Evolutionary conservation across 2,797 vertebrate species (phyloP).

Genomic region (Sebastes glaucus): DNA sequence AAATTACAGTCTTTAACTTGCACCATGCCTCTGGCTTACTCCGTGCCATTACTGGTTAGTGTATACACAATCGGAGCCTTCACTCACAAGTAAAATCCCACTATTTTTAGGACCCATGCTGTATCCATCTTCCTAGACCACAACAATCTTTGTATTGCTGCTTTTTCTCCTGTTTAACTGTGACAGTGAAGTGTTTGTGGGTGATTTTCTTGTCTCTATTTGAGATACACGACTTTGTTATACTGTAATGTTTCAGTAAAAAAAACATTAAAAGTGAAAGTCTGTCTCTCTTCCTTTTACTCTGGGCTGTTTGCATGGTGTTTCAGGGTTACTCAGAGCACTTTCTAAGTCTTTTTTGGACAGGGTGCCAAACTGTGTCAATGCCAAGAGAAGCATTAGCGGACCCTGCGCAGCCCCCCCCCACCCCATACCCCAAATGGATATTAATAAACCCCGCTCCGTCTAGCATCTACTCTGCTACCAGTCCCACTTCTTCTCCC

Average conservation of each 20-base stretch:
- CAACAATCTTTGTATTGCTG: neutral
- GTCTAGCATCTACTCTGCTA: constrained; percentile 56
- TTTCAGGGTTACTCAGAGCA: constrained; percentile 65
- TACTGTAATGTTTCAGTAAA: constrained; percentile 14
- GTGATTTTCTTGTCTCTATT: constrained; percentile 15
- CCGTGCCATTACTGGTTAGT: constrained; percentile 31
- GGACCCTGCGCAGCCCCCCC: constrained; percentile 39
- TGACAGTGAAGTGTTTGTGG: constrained; percentile 4
- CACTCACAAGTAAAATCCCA: constrained; percentile 17
- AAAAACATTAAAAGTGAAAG: constrained; percentile 26
- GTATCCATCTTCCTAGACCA: neutral
- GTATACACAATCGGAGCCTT: constrained; percentile 31
- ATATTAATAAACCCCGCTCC: constrained; percentile 77
- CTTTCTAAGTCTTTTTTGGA: constrained; percentile 68
- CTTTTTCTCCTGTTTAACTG: neutral
- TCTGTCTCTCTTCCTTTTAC: constrained; percentile 17
- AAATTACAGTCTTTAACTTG: constrained; percentile 71
- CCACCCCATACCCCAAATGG: constrained; percentile 54
- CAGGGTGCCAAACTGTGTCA: constrained; percentile 69
- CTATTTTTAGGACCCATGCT: neutral
- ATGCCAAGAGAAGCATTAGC: constrained; percentile 79
- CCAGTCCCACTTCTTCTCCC: constrained; percentile 49
- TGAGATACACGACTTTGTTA: neutral
- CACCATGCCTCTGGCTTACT: constrained; percentile 37
- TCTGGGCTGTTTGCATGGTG: constrained; percentile 46